phyloP scores from a whole-genome alignment of 2,888 invertebrate genomes.

The Notocelia uddmanniana region DNA sequence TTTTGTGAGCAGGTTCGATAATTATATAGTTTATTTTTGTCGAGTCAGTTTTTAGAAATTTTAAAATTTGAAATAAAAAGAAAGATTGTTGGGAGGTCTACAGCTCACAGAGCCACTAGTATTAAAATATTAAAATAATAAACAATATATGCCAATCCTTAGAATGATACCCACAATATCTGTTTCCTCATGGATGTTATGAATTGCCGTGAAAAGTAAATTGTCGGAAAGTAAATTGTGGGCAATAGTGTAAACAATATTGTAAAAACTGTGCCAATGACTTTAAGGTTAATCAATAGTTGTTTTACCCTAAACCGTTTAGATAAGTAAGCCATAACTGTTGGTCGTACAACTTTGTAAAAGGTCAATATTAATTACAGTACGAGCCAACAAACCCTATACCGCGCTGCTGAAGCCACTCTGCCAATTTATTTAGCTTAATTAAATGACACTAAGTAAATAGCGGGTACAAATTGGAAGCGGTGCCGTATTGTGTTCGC shows the following conservation, averaged over 20 bases:
- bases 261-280: neutral
- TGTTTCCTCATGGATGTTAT: too few relatives aligned
- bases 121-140: too few relatives aligned
- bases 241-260: neutral
- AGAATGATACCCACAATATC: too few relatives aligned
- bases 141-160: too few relatives aligned
- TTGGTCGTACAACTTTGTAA: constrained; percentile 25
- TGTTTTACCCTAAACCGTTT: neutral
- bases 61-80: too few relatives aligned
- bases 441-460: constrained; percentile 79
- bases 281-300: neutral
- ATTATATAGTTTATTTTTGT: too few relatives aligned
- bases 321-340: constrained; percentile 21
- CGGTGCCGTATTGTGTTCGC: constrained; percentile 57
- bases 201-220: too few relatives aligned
- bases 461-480: constrained; percentile 67
- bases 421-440: constrained; percentile 71
- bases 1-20: too few relatives aligned
- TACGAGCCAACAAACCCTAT: constrained; percentile 56
- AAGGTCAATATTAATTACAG: constrained; percentile 73
- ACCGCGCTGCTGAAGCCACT: constrained; percentile 52
- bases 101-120: too few relatives aligned
- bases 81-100: too few relatives aligned
- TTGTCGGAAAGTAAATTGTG: too few relatives aligned
- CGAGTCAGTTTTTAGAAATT: too few relatives aligned